These are phyloP conservation scores for Timandra comae DNA, from an alignment of 2,888 invertebrate genomes.

Conservation along the genomic window DNA sequence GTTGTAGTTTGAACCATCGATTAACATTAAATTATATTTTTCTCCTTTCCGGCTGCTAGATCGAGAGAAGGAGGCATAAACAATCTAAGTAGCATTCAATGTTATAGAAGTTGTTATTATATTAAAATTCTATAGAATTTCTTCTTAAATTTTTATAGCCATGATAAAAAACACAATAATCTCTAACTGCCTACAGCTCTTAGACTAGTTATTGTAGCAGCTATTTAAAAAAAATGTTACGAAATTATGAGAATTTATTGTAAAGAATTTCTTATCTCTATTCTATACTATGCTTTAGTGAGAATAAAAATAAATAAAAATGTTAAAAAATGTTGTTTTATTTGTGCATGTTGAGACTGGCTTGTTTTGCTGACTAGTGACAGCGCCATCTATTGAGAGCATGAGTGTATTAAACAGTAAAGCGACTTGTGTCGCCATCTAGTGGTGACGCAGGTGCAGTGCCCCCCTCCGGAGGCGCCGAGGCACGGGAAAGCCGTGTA, in stretches of 20 bases:
- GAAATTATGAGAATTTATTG: conserved; percentile 47
- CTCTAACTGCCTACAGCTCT: conserved; percentile 55
- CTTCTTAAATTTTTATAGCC: conserved; percentile 59
- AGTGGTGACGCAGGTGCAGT: conserved; percentile 95
- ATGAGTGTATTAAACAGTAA: conserved; percentile 44
- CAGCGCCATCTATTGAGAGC: conserved; percentile 43
- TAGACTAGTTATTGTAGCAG: conserved; percentile 56
- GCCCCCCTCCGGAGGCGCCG: conserved; percentile 93
- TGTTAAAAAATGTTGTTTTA: conserved; percentile 49
- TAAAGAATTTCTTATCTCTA: conserved; percentile 56
- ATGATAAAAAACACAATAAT: conserved; percentile 54
- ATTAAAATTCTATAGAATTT: conserved; percentile 63
- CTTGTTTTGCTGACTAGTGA: conserved; percentile 12
- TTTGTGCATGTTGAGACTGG: conserved; percentile 42
- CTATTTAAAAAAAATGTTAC: conserved; percentile 50
- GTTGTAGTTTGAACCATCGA: conserved; percentile 28
- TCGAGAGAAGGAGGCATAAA: conserved; percentile 61
- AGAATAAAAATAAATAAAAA: conserved; percentile 51
- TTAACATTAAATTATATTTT: conserved; percentile 28
- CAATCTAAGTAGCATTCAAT: conserved; percentile 27
- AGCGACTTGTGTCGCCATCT: conserved; percentile 69
- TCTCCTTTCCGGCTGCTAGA: conserved; percentile 72
- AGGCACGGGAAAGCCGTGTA: conserved; percentile 95
- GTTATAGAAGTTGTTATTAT: conserved; percentile 39
- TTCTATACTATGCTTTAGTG: conserved; percentile 60